phyloP scores from a whole-genome alignment of 64 coral and sea anemone species.

The Trachythela sp. region DNA sequence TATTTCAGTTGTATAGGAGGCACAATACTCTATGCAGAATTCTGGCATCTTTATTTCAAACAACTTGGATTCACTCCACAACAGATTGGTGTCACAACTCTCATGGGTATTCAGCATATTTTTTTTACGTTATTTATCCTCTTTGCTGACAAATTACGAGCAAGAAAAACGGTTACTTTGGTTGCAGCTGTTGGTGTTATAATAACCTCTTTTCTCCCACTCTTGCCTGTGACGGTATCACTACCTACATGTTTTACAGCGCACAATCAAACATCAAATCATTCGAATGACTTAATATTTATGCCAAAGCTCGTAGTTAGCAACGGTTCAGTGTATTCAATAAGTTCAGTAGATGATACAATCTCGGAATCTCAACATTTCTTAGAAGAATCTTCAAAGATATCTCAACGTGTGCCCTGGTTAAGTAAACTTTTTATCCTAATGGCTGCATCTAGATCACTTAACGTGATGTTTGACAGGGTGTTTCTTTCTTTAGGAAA shows the following conservation, averaged over 20 bases:
- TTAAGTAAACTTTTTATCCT: slow-evolving; percentile 8
- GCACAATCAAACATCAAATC: background rate
- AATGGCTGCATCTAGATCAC: background rate
- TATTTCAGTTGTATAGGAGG: background rate
- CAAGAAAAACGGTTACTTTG: background rate
- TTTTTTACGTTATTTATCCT: background rate
- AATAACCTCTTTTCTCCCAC: background rate
- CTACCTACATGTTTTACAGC: background rate
- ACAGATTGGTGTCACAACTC: background rate
- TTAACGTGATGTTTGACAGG: background rate
- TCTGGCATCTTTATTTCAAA: background rate
- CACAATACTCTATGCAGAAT: background rate
- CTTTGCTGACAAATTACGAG: background rate
- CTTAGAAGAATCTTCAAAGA: background rate
- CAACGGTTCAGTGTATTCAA: background rate
- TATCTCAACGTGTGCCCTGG: slow-evolving; percentile 11
- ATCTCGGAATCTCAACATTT: background rate
- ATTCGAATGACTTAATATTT: background rate
- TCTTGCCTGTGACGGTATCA: background rate
- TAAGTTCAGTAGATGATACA: background rate
- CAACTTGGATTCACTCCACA: background rate
- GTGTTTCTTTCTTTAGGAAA: slow-evolving; percentile 17
- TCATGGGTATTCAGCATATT: background rate
- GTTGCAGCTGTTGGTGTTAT: background rate
- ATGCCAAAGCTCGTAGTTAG: background rate